Percentiles rank a stretch among this genome's conserved stretches.
These are phyloP conservation scores for Darevskia nairensis DNA, from an alignment of 2,797 vertebrate species.

Conservation along the genomic window DNA sequence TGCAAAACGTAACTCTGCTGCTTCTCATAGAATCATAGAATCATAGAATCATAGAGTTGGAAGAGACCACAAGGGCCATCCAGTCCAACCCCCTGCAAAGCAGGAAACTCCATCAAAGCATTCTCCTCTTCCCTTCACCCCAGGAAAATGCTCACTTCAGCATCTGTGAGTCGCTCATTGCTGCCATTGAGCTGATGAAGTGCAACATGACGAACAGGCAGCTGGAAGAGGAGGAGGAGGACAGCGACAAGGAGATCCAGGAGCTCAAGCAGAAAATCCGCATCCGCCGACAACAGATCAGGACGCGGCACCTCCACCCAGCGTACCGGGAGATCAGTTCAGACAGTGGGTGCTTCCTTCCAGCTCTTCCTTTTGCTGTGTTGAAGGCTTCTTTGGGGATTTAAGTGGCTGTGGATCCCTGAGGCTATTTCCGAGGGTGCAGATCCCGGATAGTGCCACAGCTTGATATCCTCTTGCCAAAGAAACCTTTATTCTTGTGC, in stretches of 20 bases:
- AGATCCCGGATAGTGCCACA: background rate
- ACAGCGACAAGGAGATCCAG: slow-evolving; percentile 93
- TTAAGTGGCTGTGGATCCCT: background rate
- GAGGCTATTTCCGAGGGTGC: background rate
- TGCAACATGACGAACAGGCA: slow-evolving; percentile 89
- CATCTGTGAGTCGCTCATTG: slow-evolving; percentile 96
- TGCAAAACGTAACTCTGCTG: too few species aligned
- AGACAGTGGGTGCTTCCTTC: slow-evolving; percentile 74
- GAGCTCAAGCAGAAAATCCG: slow-evolving; percentile 97
- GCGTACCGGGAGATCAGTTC: slow-evolving; percentile 71
- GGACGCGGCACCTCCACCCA: slow-evolving; percentile 82
- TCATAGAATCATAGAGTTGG: too few species aligned
- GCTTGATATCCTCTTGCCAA: background rate
- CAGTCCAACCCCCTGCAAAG: too few species aligned
- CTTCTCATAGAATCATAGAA: too few species aligned
- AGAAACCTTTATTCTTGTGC: background rate
- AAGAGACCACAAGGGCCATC: too few species aligned
- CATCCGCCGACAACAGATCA: slow-evolving; percentile 93
- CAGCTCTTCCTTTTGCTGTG: background rate
- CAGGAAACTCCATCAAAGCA: too few species aligned
- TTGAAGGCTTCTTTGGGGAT: too few species aligned
- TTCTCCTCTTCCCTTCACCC: background rate
- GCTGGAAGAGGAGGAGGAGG: slow-evolving; percentile 83
- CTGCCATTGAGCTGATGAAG: slow-evolving; percentile 98
- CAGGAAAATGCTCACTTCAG: slow-evolving; percentile 99